Conservation (phyloP, 2,888 invertebrate species). For the Norana najaformis region DNA sequence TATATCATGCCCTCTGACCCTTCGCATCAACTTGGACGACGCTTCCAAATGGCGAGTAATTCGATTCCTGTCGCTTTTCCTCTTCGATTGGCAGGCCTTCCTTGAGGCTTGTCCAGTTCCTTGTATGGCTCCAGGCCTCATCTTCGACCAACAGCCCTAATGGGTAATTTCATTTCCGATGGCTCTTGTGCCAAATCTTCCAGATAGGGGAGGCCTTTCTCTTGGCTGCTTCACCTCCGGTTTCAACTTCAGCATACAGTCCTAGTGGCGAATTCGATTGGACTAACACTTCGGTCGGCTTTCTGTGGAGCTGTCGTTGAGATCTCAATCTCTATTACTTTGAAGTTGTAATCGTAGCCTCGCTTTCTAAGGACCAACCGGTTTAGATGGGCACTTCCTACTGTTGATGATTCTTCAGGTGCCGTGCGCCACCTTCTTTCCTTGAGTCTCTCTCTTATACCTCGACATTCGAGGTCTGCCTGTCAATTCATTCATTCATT, state of each 20-base stretch:
- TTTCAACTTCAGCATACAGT: too few relatives aligned
- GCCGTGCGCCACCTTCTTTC: too few relatives aligned
- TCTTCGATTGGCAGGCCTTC: not conserved
- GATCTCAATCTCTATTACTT: too few relatives aligned
- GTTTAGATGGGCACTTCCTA: too few relatives aligned
- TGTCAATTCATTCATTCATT: not conserved
- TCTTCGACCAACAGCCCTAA: not conserved
- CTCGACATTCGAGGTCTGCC: too few relatives aligned
- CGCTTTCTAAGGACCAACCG: too few relatives aligned
- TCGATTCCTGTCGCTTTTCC: too few relatives aligned
- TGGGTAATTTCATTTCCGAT: not conserved
- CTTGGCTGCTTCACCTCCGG: not conserved
- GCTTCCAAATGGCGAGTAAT: constrained; percentile 13
- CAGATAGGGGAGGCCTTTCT: too few relatives aligned
- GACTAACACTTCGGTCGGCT: not conserved
- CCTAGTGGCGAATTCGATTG: too few relatives aligned
- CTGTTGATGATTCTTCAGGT: too few relatives aligned
- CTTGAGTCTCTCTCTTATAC: too few relatives aligned
- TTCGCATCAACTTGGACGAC: not conserved
- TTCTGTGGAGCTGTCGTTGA: not conserved
- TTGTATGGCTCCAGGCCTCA: not conserved
- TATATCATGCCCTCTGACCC: not conserved
- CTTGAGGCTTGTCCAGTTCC: not conserved
- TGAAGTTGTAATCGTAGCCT: too few relatives aligned
- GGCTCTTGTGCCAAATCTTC: not conserved